These are phyloP conservation scores for Azemiops feae DNA, from an alignment of 2,113 vertebrate genomes.

Conservation along the genomic window DNA sequence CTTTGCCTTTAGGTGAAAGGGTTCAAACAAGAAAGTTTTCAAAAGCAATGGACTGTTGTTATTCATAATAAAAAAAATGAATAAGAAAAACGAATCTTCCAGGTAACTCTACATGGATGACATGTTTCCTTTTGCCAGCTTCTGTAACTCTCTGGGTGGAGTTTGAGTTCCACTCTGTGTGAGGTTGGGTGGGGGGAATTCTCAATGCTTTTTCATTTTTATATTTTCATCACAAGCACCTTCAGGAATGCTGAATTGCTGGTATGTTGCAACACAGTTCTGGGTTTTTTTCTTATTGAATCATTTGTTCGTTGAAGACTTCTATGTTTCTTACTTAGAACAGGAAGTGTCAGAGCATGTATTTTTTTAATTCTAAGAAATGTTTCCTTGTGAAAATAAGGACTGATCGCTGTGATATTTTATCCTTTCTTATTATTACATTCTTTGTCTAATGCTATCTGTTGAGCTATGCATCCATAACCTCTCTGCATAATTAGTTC, in stretches of 20 bases:
- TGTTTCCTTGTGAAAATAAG: background rate
- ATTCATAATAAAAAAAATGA: background rate
- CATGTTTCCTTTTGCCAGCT: background rate
- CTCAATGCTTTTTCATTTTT: background rate
- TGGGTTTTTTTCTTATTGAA: too few relatives aligned
- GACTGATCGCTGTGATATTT: background rate
- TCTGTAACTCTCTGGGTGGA: background rate
- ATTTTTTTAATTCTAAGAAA: background rate
- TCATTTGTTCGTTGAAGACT: background rate
- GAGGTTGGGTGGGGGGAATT: background rate
- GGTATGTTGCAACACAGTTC: background rate
- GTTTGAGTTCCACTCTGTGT: fast-evolving
- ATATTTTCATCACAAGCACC: background rate
- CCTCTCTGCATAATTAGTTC: background rate
- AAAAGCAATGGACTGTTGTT: background rate
- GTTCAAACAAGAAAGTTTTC: background rate
- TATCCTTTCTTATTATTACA: background rate
- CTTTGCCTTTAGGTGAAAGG: background rate
- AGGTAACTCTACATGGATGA: background rate
- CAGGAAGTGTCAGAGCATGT: background rate
- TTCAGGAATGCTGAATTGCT: background rate
- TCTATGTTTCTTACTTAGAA: background rate
- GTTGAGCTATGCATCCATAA: background rate
- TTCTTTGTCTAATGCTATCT: background rate
- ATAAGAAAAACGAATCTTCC: background rate